Evolutionary conservation across 2,888 invertebrate genomes (phyloP), one percentile per base, ranked within the genome.

Genomic region (Epiblema foenella): DNA sequence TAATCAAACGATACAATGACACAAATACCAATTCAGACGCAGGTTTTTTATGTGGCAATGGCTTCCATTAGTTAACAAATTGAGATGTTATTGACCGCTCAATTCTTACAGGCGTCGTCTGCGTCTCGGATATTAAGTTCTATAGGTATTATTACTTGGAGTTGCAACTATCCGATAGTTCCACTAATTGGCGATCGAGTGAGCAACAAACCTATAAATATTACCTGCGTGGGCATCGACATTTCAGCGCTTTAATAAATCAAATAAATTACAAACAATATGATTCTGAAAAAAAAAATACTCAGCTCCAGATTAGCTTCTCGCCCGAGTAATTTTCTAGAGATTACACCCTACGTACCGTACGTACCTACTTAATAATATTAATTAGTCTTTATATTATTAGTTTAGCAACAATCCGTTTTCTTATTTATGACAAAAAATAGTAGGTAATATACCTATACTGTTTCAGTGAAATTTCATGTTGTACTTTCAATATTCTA

Each of bases 21-120:
- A 86, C 75, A 86, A 87, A 89, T 89, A 82, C 58, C 82, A 85
- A 86, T 86, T 85, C 77, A 79, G 68, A 65, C 67, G 64, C 73
- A 78, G 76, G 81, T 85, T 88, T 85, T 86, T 79, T 80, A 78
- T 77, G 76, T 73, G 72, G 80, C 83, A 78, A 60, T 11, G 42
- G 52, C 73, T 76, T 80, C 81, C 73, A 79, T 81, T 84, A 75
- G 77, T 80, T 77, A 76, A 78, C 78, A 78, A 82, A 82, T 83
- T 75, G 79, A 67, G 75, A 80, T 79, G 86, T 83, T 85, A 84
- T 88, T 88, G 88, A 87, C 87, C 86, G 78, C 70, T 75, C 77
- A 76, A 81, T 79, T 83, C 78, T 77, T 76, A 72, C 66, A 75
- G 75, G 75, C 69, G 76, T 17, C 57, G 49, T 18, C 37, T 29